Base-by-base conservation (phyloP, 2,888 invertebrate genomes). In the Germaria angustata region DNA sequence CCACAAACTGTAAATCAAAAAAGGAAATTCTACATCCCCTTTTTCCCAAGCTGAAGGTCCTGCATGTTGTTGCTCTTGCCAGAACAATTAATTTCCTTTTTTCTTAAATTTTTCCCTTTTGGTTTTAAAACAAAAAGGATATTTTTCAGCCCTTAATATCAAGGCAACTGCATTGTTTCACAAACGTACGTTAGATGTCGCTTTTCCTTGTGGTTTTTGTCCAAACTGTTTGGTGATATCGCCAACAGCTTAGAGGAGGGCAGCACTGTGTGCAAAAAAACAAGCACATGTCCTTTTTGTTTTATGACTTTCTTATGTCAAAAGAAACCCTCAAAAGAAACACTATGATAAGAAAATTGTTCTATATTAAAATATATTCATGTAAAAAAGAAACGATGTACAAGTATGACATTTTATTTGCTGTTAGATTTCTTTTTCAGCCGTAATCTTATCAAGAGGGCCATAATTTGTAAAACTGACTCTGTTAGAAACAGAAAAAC, bases 381-480 rank as follows among this genome's bases (percentile, higher is more conserved):
- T 17, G 6, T n/a, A 32, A 32, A 32, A 24, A 46, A 49, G 4
- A 49, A 49, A 46, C 9, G 2, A 34, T n/a, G 1, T 13, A 2
- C 2, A 13, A 66, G 59, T 6, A 76, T 63, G 81, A 68, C 68
- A 81, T 68, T 68, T 61, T 20, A 32, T 73, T 63, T 36, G 59
- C 46, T 20, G 15, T 28, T 41, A 51, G 72, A 13, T 20, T 49
- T 46, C 51, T 55, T 32, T 59, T n/a, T n/a, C n/a, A n/a, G n/a
- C n/a, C 69, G 32, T 59, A 72, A 88, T 88, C 88, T 88, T 87
- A 88, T 88, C 88, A 85, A 76, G 20, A 86, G 80, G 80, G 84
- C 83, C 85, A 88, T 88, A 88, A 88, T 86, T 88, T 87, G 86
- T 87, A 84, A 83, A 85, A 76, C 65, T 83, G 84, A 86, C 84